These are phyloP conservation scores for Aspidiotus rigidus DNA, from an alignment of 2,888 invertebrate species.

Conservation along the genomic window DNA sequence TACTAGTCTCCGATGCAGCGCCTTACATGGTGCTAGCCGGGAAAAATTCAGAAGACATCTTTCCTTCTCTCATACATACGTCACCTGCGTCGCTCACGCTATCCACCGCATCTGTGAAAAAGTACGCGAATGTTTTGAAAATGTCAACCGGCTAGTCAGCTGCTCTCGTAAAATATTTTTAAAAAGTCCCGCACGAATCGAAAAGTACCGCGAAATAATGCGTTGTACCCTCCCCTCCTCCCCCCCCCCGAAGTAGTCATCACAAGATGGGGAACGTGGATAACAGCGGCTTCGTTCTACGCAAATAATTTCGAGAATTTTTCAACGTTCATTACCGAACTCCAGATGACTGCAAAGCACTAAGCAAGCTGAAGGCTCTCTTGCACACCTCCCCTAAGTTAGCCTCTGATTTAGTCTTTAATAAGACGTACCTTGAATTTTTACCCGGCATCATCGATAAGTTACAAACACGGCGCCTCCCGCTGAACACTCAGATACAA, in stretches of 20 bases:
- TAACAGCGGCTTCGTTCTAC: not conserved
- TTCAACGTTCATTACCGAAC: not conserved
- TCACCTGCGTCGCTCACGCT: not conserved
- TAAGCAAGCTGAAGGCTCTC: not conserved
- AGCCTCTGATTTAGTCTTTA: not conserved
- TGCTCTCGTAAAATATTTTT: not conserved
- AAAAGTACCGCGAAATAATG: not conserved
- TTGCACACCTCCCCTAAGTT: not conserved
- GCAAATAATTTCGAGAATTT: not conserved
- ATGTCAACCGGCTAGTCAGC: not conserved
- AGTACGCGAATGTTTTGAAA: not conserved
- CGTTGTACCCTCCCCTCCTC: not conserved
- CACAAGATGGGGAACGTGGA: slow-evolving; percentile 5
- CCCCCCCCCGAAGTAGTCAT: slow-evolving; percentile 5
- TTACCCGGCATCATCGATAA: not conserved
- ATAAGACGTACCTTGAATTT: not conserved
- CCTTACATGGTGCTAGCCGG: not conserved
- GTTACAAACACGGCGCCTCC: too few species aligned
- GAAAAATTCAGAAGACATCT: not conserved
- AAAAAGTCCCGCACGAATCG: not conserved
- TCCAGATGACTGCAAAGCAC: not conserved
- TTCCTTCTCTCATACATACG: not conserved
- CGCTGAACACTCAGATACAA: too few species aligned
- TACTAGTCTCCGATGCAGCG: slow-evolving; percentile 1
- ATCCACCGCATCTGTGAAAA: slow-evolving; percentile 11